Evolutionary conservation across 1,140 invertebrate genomes (phyloP), one percentile per base, ranked within the genome.

Genomic region (Zaprionus inermis): DNA sequence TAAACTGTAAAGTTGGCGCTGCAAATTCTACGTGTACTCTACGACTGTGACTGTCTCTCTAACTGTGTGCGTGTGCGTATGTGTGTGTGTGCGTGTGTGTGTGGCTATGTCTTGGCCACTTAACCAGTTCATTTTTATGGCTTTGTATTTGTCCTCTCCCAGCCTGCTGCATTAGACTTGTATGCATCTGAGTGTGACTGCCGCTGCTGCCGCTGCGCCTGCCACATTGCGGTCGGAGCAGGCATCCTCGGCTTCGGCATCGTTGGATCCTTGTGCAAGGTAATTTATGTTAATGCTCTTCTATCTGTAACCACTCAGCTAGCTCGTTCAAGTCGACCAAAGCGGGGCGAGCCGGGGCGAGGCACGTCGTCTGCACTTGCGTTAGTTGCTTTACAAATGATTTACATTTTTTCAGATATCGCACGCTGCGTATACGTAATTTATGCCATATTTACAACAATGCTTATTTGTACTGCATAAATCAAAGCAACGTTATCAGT

Each of bases 261-360:
- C 67, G 59, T 66, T 57, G 78, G 69, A 84, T 81, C 78, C 34
- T 76, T 80, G 78, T 73, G 78, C 81, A 79, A 89, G 84, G 84
- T 89, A 89, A 89, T 89, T 89, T 89, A 89, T 89, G 84, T 74
- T 81, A 89, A 89, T 89, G 78, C 72, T 72, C 61, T 72, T 68
- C 69, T 70, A 80, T 75, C 77, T 73, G 64, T 66, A 71, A 61
- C 77, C 71, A 64, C 76, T 85, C 81, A 72, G 58, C 46, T 56
- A 22, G 54, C 60, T 55, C 38, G 22, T 61, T 51, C 14, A 38
- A 20, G 36, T 10, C n/a, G 30, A 10, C 24, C 24, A n/a, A n/a
- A n/a, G n/a, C n/a, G n/a, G n/a, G n/a, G n/a, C n/a, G n/a, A n/a
- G n/a, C n/a, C n/a, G n/a, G n/a, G 28, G 28, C 12, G 46, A 28